A percentile compares a stretch with the other conserved stretches of the same genome.
These are phyloP conservation scores for Pipistrellus kuhlii DNA, from an alignment of 2,797 vertebrate species.

Conservation along the genomic window DNA sequence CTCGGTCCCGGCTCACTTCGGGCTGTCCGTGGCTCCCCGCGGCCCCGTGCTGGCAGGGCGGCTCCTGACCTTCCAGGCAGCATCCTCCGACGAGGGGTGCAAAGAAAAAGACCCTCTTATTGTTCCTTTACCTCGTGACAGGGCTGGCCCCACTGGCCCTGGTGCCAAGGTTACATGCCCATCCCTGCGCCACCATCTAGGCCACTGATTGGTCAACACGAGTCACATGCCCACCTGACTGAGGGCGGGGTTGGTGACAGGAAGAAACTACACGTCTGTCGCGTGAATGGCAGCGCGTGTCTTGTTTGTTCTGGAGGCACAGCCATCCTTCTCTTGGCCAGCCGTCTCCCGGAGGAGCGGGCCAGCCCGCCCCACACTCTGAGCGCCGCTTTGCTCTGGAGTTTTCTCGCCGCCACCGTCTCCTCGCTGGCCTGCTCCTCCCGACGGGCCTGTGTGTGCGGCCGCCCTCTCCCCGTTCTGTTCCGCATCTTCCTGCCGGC, in stretches of 20 bases:
- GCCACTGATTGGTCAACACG: neutral
- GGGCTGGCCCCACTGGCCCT: neutral
- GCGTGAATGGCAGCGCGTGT: neutral
- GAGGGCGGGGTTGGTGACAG: neutral
- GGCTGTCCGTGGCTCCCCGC: too few relatives aligned
- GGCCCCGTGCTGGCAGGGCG: neutral
- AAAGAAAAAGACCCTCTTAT: neutral
- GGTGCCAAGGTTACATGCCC: neutral
- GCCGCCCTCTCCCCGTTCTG: neutral
- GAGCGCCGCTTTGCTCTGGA: neutral
- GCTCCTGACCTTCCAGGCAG: neutral
- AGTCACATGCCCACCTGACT: too few relatives aligned
- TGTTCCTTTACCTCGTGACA: neutral
- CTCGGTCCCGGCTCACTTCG: neutral
- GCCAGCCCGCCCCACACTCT: too few relatives aligned
- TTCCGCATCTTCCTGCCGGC: neutral
- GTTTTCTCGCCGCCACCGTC: neutral
- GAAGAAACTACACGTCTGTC: neutral
- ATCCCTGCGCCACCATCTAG: neutral
- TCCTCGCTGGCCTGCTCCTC: neutral
- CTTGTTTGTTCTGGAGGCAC: neutral
- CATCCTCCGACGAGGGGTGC: neutral
- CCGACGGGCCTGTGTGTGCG: neutral
- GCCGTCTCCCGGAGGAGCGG: neutral
- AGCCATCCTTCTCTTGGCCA: neutral